Evolutionary conservation across 2,888 invertebrate genomes (phyloP).

Genomic region (Pyrocoelia pectoralis): DNA sequence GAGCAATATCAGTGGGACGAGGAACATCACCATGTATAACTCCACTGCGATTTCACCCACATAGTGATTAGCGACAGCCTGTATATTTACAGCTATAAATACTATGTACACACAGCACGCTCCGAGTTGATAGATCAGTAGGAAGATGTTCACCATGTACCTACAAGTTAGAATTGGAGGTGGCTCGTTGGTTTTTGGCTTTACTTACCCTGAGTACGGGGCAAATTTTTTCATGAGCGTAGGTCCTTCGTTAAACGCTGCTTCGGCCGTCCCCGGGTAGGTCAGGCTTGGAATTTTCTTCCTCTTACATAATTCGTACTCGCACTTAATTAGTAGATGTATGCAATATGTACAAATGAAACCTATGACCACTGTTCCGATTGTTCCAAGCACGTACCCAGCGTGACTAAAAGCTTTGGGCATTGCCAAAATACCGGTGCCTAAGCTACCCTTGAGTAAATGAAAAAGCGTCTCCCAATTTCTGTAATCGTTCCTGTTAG

Average conservation of each 20-base stretch:
- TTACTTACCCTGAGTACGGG: slow-evolving; percentile 66
- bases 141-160: slow-evolving; percentile 75
- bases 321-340: slow-evolving; percentile 79
- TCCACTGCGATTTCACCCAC: slow-evolving; percentile 64
- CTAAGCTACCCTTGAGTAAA: slow-evolving; percentile 88
- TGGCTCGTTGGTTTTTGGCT: slow-evolving; percentile 49
- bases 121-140: slow-evolving; percentile 91
- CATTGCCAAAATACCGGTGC: slow-evolving; percentile 94
- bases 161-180: slow-evolving; percentile 63
- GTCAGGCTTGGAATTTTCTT: slow-evolving; percentile 78
- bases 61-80: slow-evolving; percentile 69
- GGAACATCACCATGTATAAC: slow-evolving; percentile 75
- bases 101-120: slow-evolving; percentile 97
- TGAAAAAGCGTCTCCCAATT: slow-evolving; percentile 85
- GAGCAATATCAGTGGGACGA: slow-evolving; percentile 75
- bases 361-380: slow-evolving; percentile 82
- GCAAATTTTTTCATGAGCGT: slow-evolving; percentile 66
- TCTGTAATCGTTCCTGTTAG: slow-evolving; percentile 49
- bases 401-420: slow-evolving; percentile 90
- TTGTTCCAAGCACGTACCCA: slow-evolving; percentile 79
- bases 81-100: slow-evolving; percentile 89
- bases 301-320: slow-evolving; percentile 70
- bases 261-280: slow-evolving; percentile 77
- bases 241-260: slow-evolving; percentile 80
- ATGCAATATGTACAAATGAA: slow-evolving; percentile 86